Conservation (phyloP, 2,113 vertebrate genomes). For the Gorsachius goisagi region DNA sequence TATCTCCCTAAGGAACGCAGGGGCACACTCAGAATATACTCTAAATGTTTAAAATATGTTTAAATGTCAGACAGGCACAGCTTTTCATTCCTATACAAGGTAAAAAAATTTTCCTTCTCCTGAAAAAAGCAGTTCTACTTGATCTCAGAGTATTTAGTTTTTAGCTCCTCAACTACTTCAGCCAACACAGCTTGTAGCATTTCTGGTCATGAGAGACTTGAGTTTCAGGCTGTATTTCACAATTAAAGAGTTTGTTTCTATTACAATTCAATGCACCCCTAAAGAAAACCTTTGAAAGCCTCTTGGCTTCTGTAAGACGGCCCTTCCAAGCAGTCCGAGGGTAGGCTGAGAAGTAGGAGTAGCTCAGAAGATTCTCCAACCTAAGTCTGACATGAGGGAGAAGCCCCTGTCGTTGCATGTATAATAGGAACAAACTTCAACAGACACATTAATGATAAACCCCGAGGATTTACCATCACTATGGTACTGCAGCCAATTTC, state of each 20-base stretch:
- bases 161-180: not conserved
- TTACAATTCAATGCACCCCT: fast-evolving
- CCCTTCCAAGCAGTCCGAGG: not conserved
- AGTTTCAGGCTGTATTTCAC: not conserved
- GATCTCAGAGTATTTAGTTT: not conserved
- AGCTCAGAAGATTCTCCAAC: not conserved
- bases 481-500: not conserved
- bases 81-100: not conserved
- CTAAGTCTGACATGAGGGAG: not conserved
- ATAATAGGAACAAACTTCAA: not conserved
- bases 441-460: not conserved
- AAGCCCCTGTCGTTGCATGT: not conserved
- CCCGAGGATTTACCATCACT: not conserved
- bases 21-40: not conserved
- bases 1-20: not conserved
- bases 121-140: not conserved
- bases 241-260: not conserved
- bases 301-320: not conserved
- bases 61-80: not conserved
- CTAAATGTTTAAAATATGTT: not conserved
- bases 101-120: not conserved
- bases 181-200: not conserved
- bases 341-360: not conserved
- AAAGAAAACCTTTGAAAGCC: not conserved
- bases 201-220: not conserved